Evolutionary conservation across 2,113 vertebrate genomes (phyloP).

Genomic region (Xiphias gladius): DNA sequence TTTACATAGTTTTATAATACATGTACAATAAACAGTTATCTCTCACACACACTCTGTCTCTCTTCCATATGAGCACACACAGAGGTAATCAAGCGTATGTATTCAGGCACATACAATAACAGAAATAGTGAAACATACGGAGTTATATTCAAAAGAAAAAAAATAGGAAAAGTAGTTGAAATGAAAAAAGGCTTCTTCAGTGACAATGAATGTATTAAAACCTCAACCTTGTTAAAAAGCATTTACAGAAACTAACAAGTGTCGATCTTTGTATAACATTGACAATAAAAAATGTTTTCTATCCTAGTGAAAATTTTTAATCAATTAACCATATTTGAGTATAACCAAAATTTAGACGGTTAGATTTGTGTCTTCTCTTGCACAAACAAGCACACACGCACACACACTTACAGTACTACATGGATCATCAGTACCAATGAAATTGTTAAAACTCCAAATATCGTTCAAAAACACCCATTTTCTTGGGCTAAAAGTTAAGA

Average conservation of each 20-base stretch:
- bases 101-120: constrained; percentile 84
- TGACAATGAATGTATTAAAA: constrained; percentile 52
- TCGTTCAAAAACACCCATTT: constrained; percentile 65
- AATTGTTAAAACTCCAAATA: constrained; percentile 70
- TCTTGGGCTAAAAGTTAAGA: constrained; percentile 66
- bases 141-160: constrained; percentile 53
- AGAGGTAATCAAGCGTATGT: constrained; percentile 86
- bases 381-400: constrained; percentile 52
- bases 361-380: constrained; percentile 60
- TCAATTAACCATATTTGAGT: constrained; percentile 42
- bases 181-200: constrained; percentile 52
- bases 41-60: constrained; percentile 66
- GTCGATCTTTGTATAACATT: constrained; percentile 36
- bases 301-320: constrained; percentile 34
- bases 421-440: constrained; percentile 73
- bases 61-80: constrained; percentile 73
- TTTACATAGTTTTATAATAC: constrained; percentile 81
- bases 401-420: constrained; percentile 71
- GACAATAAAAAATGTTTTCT: constrained; percentile 41
- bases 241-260: constrained; percentile 69
- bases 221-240: constrained; percentile 60
- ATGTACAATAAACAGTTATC: constrained; percentile 77
- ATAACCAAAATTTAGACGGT: constrained; percentile 38
- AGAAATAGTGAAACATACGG: constrained; percentile 48
- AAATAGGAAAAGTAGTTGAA: constrained; percentile 51